Conservation (phyloP, 2,888 invertebrate genomes). For the Apodemia duryi region DNA sequence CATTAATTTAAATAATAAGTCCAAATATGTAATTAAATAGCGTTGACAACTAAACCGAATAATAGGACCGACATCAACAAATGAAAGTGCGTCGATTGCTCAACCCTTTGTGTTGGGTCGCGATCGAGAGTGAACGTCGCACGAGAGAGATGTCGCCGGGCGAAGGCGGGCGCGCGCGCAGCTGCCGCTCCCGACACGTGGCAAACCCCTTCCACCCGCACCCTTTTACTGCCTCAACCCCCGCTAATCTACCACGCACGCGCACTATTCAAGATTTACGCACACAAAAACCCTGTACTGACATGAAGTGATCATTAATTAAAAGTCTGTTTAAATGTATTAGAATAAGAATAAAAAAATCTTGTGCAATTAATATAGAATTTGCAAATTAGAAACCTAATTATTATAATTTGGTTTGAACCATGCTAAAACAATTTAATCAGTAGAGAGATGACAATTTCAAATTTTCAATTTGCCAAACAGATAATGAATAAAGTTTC, state of each 20-base stretch:
- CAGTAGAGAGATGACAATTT: too few relatives aligned
- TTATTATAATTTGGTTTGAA: too few relatives aligned
- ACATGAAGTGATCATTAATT: neutral
- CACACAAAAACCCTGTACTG: neutral
- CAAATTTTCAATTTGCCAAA: too few relatives aligned
- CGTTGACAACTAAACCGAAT: constrained; percentile 6
- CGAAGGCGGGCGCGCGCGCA: constrained; percentile 18
- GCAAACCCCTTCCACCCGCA: constrained; percentile 19
- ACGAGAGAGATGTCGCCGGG: constrained; percentile 25
- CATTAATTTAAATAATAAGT: too few relatives aligned
- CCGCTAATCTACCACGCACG: constrained; percentile 13
- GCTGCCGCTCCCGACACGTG: constrained; percentile 26
- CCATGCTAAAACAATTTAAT: too few relatives aligned
- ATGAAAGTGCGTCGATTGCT: constrained; percentile 26
- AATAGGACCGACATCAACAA: constrained; percentile 23
- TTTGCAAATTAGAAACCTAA: too few relatives aligned
- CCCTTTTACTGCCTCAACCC: constrained; percentile 9
- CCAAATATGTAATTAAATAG: too few relatives aligned
- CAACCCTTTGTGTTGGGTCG: constrained; percentile 26
- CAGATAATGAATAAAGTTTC: too few relatives aligned
- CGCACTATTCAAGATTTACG: constrained; percentile 1
- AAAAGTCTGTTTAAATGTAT: neutral
- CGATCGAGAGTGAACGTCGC: constrained; percentile 20
- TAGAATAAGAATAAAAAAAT: neutral
- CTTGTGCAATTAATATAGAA: too few relatives aligned